A percentile compares a stretch with the other conserved stretches of the same genome.
These are phyloP conservation scores for Lycophotia porphyrea DNA, from an alignment of 2,888 invertebrate genomes.

Conservation along the genomic window DNA sequence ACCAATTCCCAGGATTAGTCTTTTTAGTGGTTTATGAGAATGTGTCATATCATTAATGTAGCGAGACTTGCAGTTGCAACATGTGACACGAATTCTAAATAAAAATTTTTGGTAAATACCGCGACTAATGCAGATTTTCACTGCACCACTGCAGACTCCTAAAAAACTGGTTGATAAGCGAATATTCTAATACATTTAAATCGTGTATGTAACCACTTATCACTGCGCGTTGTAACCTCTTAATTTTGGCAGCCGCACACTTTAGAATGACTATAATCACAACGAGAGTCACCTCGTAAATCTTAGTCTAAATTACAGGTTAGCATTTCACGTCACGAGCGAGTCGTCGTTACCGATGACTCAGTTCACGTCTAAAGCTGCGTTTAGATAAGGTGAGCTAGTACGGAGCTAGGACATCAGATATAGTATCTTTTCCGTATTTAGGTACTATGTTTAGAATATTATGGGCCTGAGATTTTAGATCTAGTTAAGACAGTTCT, in stretches of 20 bases:
- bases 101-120: not conserved
- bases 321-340: conserved; percentile 79
- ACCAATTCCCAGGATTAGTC: conserved; percentile 27
- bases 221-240: conserved; percentile 75
- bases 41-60: conserved; percentile 11
- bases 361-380: conserved; percentile 71
- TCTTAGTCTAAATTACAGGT: conserved; percentile 84
- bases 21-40: conserved; percentile 7
- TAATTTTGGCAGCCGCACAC: conserved; percentile 83
- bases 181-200: conserved; percentile 60
- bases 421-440: conserved; percentile 53
- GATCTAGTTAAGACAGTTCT: conserved; percentile 34
- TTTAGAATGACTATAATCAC: conserved; percentile 84
- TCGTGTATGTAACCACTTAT: conserved; percentile 68
- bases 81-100: not conserved
- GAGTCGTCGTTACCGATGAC: conserved; percentile 80
- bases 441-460: conserved; percentile 38
- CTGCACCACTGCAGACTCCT: conserved; percentile 33
- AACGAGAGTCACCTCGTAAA: conserved; percentile 83
- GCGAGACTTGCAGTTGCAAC: not conserved
- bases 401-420: conserved; percentile 45
- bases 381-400: conserved; percentile 46
- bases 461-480: conserved; percentile 34
- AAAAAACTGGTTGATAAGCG: conserved; percentile 24
- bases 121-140: not conserved